phyloP scores from a whole-genome alignment of 2,888 invertebrate species.

The Eumerus sabulonum region DNA sequence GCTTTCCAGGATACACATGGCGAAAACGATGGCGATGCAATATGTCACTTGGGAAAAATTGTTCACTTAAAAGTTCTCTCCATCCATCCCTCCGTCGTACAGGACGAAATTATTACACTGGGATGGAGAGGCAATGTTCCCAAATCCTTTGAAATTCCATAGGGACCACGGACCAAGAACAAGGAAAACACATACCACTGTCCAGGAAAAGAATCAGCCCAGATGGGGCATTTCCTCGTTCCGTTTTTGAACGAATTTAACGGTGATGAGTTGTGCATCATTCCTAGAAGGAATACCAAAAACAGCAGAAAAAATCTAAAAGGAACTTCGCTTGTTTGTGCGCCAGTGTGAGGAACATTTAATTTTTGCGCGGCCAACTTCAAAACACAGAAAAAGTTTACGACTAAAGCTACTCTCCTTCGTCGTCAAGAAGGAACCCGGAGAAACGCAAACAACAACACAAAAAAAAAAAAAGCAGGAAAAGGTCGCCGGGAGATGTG shows the following conservation, averaged over 20 bases:
- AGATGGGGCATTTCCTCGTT: slow-evolving; percentile 17
- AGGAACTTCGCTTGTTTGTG: slow-evolving; percentile 42
- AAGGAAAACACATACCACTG: background rate
- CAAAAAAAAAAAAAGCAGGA: too few relatives aligned
- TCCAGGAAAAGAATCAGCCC: slow-evolving; percentile 14
- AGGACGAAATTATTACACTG: slow-evolving; percentile 64
- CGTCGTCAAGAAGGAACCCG: slow-evolving; percentile 6
- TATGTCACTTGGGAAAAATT: slow-evolving; percentile 68
- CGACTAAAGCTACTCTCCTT: slow-evolving; percentile 7
- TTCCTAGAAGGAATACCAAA: slow-evolving; percentile 33
- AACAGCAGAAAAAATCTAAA: slow-evolving; percentile 53
- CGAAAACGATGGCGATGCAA: slow-evolving; percentile 43
- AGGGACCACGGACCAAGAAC: slow-evolving; percentile 46
- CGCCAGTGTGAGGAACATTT: slow-evolving; percentile 16
- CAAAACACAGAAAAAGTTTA: slow-evolving; percentile 61
- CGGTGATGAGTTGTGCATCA: slow-evolving; percentile 67
- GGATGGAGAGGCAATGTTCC: slow-evolving; percentile 35
- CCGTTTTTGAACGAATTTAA: slow-evolving; percentile 41
- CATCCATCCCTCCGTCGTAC: slow-evolving; percentile 64
- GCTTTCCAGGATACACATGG: slow-evolving; percentile 32
- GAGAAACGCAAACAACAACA: too few relatives aligned
- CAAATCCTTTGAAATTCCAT: slow-evolving; percentile 43
- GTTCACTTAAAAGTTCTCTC: slow-evolving; percentile 69
- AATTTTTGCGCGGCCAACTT: slow-evolving; percentile 19
- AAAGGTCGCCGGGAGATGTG: background rate